A percentile compares a stretch with the other conserved stretches of the same genome.
Conservation (phyloP, 2,888 invertebrate species). For the Bibio marci region DNA sequence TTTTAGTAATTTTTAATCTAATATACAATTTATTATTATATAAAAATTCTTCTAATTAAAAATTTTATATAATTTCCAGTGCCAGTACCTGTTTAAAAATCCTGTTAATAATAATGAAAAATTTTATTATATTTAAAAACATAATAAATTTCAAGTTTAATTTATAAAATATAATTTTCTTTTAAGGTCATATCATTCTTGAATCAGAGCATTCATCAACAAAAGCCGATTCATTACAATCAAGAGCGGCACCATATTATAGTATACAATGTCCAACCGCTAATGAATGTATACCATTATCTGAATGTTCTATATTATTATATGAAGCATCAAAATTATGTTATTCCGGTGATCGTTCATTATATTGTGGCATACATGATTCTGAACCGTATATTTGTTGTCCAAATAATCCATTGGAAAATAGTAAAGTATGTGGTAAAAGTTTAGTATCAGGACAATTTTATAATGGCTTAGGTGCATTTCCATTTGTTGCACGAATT, state of each 20-base stretch:
- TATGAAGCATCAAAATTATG: conserved; percentile 28
- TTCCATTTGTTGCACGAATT: conserved; percentile 59
- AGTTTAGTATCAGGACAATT: conserved; percentile 46
- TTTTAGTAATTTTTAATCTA: too few species aligned
- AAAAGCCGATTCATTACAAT: too few species aligned
- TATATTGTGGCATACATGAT: conserved; percentile 26
- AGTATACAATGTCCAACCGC: not conserved
- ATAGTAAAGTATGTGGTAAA: conserved; percentile 40
- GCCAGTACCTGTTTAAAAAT: too few species aligned
- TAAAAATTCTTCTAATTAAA: too few species aligned
- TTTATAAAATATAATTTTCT: too few species aligned
- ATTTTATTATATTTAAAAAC: too few species aligned
- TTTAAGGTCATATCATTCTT: too few species aligned
- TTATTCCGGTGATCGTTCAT: conserved; percentile 26
- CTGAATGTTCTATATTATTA: conserved; percentile 26
- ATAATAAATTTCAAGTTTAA: too few species aligned
- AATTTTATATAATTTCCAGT: too few species aligned
- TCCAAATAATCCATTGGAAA: conserved; percentile 25
- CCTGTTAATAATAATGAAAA: too few species aligned
- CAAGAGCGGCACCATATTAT: not conserved
- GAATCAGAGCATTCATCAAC: too few species aligned
- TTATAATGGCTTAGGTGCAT: conserved; percentile 50
- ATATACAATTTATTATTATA: too few species aligned
- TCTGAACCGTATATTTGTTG: conserved; percentile 28
- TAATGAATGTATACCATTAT: conserved; percentile 26